Percentiles rank a stretch among this genome's conserved stretches.
These are phyloP conservation scores for Cryptoprocta ferox DNA, from an alignment of 2,797 vertebrate species.

Conservation along the genomic window DNA sequence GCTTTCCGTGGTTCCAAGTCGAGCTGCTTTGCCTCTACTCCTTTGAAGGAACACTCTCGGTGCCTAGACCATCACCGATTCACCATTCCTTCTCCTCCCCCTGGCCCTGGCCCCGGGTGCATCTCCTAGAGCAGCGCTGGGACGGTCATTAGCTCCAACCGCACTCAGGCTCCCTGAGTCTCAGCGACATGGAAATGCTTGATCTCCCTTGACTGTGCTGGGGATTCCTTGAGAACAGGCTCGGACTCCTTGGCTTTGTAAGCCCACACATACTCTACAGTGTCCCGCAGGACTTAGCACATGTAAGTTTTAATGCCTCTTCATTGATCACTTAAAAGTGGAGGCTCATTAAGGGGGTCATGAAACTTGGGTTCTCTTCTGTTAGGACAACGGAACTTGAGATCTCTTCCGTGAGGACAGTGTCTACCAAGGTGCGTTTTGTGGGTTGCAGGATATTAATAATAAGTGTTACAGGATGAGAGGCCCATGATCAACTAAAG, in stretches of 20 bases:
- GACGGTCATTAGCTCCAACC: background rate
- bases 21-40: background rate
- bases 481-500: background rate
- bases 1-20: background rate
- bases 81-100: background rate
- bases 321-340: slow-evolving; percentile 49
- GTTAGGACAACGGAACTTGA: slow-evolving; percentile 1
- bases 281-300: background rate
- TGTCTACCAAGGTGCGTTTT: slow-evolving; percentile 18
- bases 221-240: slow-evolving; percentile 55
- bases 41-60: background rate
- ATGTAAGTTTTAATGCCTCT: slow-evolving; percentile 6
- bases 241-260: background rate
- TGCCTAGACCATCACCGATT: background rate
- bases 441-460: background rate
- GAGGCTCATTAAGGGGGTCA: slow-evolving; percentile 6
- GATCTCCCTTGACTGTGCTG: background rate
- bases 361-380: background rate
- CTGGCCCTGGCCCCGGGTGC: rapidly evolving
- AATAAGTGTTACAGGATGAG: background rate
- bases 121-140: background rate
- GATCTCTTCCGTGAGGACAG: background rate
- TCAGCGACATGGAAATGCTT: background rate
- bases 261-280: background rate
- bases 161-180: background rate